Evolutionary conservation across 1,140 invertebrate species (phyloP).

Genomic region (Charaxes varanes): DNA sequence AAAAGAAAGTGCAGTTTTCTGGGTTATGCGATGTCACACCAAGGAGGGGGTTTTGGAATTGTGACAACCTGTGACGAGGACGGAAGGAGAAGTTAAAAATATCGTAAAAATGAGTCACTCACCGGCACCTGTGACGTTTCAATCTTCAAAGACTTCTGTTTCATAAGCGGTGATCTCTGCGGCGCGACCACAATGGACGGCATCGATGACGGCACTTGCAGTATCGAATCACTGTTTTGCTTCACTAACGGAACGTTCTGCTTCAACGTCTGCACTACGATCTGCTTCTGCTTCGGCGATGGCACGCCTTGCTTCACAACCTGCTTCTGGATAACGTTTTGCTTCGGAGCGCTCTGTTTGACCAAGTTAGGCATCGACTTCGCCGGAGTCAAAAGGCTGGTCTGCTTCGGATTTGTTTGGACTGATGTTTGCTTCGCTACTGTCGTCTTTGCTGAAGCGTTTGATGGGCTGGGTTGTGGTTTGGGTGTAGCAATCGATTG

Average conservation of each 20-base stretch:
- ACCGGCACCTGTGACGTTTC: conserved; percentile 33
- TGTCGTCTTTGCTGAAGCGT: conserved; percentile 15
- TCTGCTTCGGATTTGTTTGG: conserved; percentile 27
- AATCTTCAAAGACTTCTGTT: conserved; percentile 44
- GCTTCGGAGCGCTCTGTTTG: conserved; percentile 24
- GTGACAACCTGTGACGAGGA: too few relatives aligned
- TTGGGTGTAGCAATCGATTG: conserved; percentile 15
- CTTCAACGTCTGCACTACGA: conserved; percentile 25
- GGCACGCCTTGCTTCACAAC: conserved; percentile 26
- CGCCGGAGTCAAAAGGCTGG: conserved; percentile 25
- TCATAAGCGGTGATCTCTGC: conserved; percentile 42
- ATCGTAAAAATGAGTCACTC: too few relatives aligned
- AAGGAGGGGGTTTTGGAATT: too few relatives aligned
- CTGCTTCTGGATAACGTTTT: conserved; percentile 14
- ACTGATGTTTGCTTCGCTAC: conserved; percentile 7
- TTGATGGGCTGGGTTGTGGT: conserved; percentile 18
- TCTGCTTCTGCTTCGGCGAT: conserved; percentile 29
- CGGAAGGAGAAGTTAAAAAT: too few relatives aligned
- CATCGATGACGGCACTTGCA: conserved; percentile 24
- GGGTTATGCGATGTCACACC: too few relatives aligned
- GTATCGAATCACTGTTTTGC: conserved; percentile 23
- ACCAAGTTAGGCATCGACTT: conserved; percentile 27
- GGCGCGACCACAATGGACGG: conserved; percentile 38
- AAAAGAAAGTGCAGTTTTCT: too few relatives aligned
- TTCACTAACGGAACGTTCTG: conserved; percentile 19